phyloP scores from a whole-genome alignment of 2,888 invertebrate genomes.

The Chrysotoxum bicinctum region DNA sequence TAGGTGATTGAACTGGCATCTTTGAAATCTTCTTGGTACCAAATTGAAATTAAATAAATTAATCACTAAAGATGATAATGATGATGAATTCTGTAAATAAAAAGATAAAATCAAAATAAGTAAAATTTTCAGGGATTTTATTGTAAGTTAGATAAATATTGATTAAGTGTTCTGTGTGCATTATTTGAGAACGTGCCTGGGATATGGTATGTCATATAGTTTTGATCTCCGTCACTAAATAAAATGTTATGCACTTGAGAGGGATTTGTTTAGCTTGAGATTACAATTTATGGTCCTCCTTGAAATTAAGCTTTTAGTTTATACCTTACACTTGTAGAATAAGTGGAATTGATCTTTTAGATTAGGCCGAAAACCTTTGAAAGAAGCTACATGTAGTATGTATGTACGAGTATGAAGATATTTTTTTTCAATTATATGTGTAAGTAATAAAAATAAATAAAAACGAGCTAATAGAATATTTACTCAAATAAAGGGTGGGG shows the following conservation, averaged over 20 bases:
- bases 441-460: too few species aligned
- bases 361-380: conserved; percentile 2
- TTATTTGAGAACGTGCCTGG: conserved; percentile 24
- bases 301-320: conserved; percentile 35
- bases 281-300: conserved; percentile 37
- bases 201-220: not conserved
- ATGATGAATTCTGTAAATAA: conserved; percentile 44
- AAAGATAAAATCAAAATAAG: conserved; percentile 11
- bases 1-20: conserved; percentile 82
- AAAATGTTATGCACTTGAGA: conserved; percentile 1
- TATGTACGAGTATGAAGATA: too few species aligned
- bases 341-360: conserved; percentile 17
- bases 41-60: conserved; percentile 23
- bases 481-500: too few species aligned
- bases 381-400: not conserved
- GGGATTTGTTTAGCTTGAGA: conserved; percentile 5
- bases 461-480: too few species aligned
- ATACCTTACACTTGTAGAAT: conserved; percentile 16
- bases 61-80: not conserved
- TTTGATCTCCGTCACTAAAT: conserved; percentile 11
- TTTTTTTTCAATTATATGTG: too few species aligned
- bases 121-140: not conserved
- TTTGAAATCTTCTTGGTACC: conserved; percentile 36
- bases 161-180: conserved; percentile 24
- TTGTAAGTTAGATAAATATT: not conserved